Conservation (phyloP, 2,113 vertebrate species). For the Zosterops japonicus region DNA sequence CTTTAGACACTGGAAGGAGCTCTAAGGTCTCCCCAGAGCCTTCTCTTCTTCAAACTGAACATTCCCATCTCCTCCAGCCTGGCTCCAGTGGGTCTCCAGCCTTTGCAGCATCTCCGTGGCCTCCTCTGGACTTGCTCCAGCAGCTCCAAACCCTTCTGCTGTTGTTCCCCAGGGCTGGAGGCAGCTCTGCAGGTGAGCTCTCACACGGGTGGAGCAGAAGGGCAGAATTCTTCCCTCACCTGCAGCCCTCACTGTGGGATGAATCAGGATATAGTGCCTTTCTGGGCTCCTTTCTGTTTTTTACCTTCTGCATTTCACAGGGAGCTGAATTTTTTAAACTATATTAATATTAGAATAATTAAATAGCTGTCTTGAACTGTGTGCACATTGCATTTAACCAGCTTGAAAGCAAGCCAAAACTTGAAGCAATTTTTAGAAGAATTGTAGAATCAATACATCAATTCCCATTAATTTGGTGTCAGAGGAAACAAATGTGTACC, state of each 20-base stretch:
- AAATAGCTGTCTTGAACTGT: neutral
- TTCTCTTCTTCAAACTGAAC: neutral
- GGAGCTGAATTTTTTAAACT: neutral
- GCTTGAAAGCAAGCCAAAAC: constrained; percentile 8
- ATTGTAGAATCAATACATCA: constrained; percentile 7
- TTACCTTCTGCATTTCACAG: neutral
- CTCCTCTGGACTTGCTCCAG: neutral
- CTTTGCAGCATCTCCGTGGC: rapidly evolving
- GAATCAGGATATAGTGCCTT: neutral
- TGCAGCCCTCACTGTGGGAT: neutral
- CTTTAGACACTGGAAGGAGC: neutral
- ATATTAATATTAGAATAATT: neutral
- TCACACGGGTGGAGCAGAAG: neutral
- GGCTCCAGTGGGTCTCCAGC: neutral
- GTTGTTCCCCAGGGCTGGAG: neutral
- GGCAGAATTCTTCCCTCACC: neutral
- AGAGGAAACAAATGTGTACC: constrained; percentile 36
- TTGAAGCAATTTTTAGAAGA: constrained; percentile 10
- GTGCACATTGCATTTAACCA: neutral
- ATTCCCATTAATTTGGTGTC: constrained; percentile 20
- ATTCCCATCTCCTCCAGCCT: neutral
- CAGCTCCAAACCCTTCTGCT: neutral
- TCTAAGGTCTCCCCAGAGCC: neutral
- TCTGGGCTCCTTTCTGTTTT: neutral
- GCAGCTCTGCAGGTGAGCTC: neutral